Evolutionary conservation across 2,888 invertebrate species (phyloP).

Genomic region (Gymnosoma rotundatum): DNA sequence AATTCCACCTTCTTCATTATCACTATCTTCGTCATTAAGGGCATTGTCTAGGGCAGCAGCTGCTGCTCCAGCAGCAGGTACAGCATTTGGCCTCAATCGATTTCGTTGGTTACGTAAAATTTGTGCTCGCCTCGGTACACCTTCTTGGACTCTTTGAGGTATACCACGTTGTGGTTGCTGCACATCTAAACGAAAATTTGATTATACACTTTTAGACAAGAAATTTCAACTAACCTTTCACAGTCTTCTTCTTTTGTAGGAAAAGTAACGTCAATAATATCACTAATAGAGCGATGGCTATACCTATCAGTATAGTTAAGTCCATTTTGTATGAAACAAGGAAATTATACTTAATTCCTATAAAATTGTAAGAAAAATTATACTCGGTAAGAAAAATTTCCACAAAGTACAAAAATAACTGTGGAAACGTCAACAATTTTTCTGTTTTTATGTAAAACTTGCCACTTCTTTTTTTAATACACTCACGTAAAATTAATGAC

Average conservation of each 20-base stretch:
- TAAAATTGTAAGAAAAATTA: too few relatives aligned
- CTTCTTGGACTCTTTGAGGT: slow-evolving; percentile 82
- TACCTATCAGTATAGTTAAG: slow-evolving; percentile 78
- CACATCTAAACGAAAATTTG: slow-evolving; percentile 61
- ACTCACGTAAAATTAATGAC: slow-evolving; percentile 5
- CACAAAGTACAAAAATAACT: slow-evolving; percentile 5
- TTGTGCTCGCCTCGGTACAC: slow-evolving; percentile 87
- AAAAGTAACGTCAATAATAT: slow-evolving; percentile 81
- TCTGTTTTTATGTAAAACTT: slow-evolving; percentile 19
- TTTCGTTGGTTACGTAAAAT: slow-evolving; percentile 88
- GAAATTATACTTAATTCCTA: slow-evolving; percentile 4
- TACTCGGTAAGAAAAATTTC: too few relatives aligned
- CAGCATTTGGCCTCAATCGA: slow-evolving; percentile 79
- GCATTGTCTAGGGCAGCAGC: slow-evolving; percentile 83
- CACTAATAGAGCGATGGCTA: slow-evolving; percentile 81
- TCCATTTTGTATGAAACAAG: slow-evolving; percentile 52
- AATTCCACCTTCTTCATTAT: slow-evolving; percentile 80
- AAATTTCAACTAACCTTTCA: slow-evolving; percentile 24
- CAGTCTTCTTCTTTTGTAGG: slow-evolving; percentile 75
- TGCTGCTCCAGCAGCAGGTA: slow-evolving; percentile 80
- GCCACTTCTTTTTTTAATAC: slow-evolving; percentile 29
- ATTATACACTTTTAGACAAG: not conserved
- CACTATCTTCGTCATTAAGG: slow-evolving; percentile 82
- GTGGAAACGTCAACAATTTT: slow-evolving; percentile 77
- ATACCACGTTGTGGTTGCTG: slow-evolving; percentile 74